Percentiles rank a stretch among this genome's conserved stretches.
Evolutionary conservation across 1,140 invertebrate genomes (phyloP).

Genomic region (Drosophila tristis): DNA sequence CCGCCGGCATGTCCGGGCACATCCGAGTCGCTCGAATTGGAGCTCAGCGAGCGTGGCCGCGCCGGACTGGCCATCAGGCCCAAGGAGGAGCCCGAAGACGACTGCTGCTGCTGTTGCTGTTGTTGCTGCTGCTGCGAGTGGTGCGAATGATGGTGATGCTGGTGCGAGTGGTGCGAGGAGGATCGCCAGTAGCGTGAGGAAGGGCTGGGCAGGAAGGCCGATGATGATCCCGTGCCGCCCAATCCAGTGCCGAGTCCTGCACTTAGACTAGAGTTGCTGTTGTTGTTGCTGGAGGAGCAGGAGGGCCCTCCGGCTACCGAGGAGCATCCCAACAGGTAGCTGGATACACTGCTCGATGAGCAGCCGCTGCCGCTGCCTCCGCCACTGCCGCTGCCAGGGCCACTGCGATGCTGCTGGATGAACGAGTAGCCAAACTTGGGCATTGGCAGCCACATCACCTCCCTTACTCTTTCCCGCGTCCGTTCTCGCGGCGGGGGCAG

Average conservation of each 20-base stretch:
- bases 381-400: conserved; percentile 1
- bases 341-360: neutral
- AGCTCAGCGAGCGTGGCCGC: conserved; percentile 87
- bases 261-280: conserved; percentile 82
- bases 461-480: conserved; percentile 87
- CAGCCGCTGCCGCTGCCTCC: conserved; percentile 22
- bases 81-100: conserved; percentile 42
- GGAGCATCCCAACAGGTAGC: conserved; percentile 42
- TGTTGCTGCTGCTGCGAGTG: conserved; percentile 63
- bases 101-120: conserved; percentile 35
- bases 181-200: conserved; percentile 77
- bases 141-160: conserved; percentile 72
- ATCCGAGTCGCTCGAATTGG: conserved; percentile 86
- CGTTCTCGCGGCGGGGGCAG: conserved; percentile 87
- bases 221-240: conserved; percentile 44
- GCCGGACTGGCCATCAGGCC: conserved; percentile 85
- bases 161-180: conserved; percentile 74
- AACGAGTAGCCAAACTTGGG: conserved; percentile 93
- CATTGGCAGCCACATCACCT: conserved; percentile 91
- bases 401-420: conserved; percentile 81
- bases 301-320: conserved; percentile 16
- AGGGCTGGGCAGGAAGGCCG: conserved; percentile 69
- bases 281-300: conserved; percentile 25
- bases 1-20: conserved; percentile 85
- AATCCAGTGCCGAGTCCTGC: conserved; percentile 29